These are phyloP conservation scores for Chlorocebus sabaeus DNA, from an alignment of 2,113 vertebrate species.

Conservation along the genomic window DNA sequence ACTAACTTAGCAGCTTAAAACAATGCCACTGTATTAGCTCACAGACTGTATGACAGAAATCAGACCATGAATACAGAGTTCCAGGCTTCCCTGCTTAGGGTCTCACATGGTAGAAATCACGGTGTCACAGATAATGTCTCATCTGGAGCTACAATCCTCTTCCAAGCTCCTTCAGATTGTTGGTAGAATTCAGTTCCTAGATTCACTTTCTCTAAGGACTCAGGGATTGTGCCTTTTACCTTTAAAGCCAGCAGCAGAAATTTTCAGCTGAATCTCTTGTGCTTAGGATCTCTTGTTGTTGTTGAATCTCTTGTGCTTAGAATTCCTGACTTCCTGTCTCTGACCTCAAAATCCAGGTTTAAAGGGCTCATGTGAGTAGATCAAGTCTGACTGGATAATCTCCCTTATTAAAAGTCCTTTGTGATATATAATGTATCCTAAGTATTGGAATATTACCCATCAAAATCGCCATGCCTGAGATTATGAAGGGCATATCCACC, in stretches of 20 bases:
- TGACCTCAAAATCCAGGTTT: background rate
- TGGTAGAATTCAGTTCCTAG: background rate
- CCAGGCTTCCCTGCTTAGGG: background rate
- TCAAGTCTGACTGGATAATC: background rate
- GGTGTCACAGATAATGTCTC: accelerated
- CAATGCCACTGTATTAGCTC: background rate
- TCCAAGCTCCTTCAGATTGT: background rate
- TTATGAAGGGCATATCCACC: background rate
- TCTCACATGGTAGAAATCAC: background rate
- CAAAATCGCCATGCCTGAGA: background rate
- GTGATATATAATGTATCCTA: background rate
- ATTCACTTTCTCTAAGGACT: background rate
- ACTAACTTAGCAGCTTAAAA: background rate
- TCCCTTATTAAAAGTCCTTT: background rate
- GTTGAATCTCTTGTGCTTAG: background rate
- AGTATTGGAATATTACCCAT: background rate
- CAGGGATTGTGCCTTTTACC: background rate
- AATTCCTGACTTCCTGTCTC: background rate
- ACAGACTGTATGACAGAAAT: background rate
- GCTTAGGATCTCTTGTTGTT: background rate
- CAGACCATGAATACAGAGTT: background rate
- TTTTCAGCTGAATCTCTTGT: background rate
- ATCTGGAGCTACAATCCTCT: background rate
- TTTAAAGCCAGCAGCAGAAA: background rate
- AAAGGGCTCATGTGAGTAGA: background rate